Percentiles rank a stretch among this genome's conserved stretches.
phyloP scores from a whole-genome alignment of 2,113 vertebrate species.

The Sula dactylatra region DNA sequence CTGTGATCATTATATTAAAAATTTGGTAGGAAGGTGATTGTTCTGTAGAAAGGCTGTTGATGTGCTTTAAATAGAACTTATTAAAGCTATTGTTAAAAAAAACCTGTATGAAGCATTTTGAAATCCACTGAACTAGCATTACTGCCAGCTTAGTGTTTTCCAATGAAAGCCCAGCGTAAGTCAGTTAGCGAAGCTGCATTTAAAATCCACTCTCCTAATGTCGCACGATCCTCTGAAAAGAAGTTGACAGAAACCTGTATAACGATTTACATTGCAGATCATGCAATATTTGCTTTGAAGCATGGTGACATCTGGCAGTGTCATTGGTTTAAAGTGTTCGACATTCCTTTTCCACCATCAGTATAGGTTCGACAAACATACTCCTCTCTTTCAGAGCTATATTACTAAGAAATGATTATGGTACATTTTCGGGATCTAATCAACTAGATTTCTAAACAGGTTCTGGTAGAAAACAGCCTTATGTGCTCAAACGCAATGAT shows the following conservation, averaged over 20 bases:
- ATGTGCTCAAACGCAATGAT: background rate
- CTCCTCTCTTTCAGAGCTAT: background rate
- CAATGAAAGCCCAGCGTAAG: background rate
- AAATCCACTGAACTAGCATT: background rate
- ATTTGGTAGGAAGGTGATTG: background rate
- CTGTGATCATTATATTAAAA: background rate
- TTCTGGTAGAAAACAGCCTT: background rate
- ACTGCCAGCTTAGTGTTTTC: background rate
- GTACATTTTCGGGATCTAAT: background rate
- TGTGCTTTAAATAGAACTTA: background rate
- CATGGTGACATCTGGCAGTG: background rate
- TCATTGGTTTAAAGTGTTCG: background rate
- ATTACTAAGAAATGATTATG: background rate
- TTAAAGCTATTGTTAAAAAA: background rate
- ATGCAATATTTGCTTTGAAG: constrained; percentile 36
- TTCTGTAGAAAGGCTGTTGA: background rate
- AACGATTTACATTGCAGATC: background rate
- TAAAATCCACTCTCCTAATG: background rate
- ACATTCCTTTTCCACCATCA: background rate
- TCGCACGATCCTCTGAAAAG: background rate
- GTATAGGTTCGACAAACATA: background rate
- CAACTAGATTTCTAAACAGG: background rate
- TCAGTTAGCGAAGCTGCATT: background rate
- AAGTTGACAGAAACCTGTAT: background rate
- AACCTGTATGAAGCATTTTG: background rate